Conservation (phyloP, 1,140 invertebrate species). For the Sminthurides bifidus region DNA sequence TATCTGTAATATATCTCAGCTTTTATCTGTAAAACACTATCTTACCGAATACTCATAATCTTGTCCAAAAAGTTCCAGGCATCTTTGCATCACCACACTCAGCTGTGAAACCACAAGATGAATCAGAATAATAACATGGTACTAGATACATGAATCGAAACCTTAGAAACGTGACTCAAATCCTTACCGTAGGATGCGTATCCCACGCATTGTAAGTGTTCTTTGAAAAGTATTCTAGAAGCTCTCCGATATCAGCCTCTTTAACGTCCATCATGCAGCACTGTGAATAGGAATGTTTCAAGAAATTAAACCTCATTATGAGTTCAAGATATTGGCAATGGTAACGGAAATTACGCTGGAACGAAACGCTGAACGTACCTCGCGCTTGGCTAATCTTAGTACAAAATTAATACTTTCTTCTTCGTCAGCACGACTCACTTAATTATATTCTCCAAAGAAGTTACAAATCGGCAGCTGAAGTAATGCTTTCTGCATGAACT, state of each 20-base stretch:
- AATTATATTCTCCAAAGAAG: too few relatives aligned
- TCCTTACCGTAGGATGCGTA: conserved; percentile 41
- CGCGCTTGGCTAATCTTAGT: too few relatives aligned
- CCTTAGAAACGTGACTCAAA: neutral
- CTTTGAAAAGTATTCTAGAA: conserved; percentile 46
- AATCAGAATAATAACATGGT: neutral
- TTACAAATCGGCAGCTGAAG: too few relatives aligned
- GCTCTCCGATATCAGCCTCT: conserved; percentile 41
- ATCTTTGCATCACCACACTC: conserved; percentile 47
- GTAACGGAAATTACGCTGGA: too few relatives aligned
- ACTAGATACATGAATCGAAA: neutral
- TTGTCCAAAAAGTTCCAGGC: conserved; percentile 47
- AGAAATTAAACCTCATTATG: too few relatives aligned
- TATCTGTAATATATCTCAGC: too few relatives aligned
- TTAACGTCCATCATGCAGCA: conserved; percentile 44
- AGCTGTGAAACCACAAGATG: neutral
- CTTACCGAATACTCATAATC: conserved; percentile 44
- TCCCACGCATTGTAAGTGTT: conserved; percentile 46
- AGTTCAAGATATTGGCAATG: too few relatives aligned
- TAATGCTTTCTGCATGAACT: too few relatives aligned
- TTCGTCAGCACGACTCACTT: too few relatives aligned
- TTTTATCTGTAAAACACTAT: neutral
- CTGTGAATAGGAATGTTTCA: too few relatives aligned
- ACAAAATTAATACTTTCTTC: too few relatives aligned
- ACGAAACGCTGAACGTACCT: too few relatives aligned